Evolutionary conservation across 2,113 vertebrate genomes (phyloP).

Genomic region (Sarotherodon lohbergeri): DNA sequence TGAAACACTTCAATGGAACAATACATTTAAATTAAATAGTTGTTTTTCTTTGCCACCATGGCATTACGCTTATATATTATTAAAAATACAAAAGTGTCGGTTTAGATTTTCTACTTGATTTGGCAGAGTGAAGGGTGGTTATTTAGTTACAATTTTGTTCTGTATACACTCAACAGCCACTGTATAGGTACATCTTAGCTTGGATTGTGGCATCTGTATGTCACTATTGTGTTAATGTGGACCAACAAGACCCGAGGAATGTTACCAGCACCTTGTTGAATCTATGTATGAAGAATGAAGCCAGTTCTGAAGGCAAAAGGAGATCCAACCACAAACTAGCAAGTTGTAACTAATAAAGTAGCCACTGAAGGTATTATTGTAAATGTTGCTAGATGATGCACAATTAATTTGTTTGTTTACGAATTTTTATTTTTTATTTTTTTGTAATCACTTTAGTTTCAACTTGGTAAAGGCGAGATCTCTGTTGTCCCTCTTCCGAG

Average conservation of each 20-base stretch:
- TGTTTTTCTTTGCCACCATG: background rate
- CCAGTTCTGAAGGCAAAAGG: background rate
- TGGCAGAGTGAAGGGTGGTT: background rate
- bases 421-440: background rate
- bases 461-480: background rate
- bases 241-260: background rate
- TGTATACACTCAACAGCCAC: background rate
- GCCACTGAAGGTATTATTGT: background rate
- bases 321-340: background rate
- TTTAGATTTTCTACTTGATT: background rate
- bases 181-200: background rate
- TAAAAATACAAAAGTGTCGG: background rate
- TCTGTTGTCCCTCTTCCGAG: background rate
- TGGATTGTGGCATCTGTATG: background rate
- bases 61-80: background rate
- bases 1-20: background rate
- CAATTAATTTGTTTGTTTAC: accelerated
- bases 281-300: background rate
- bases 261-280: background rate
- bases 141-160: background rate
- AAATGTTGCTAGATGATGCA: background rate
- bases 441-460: background rate
- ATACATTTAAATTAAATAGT: background rate
- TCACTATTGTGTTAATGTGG: background rate
- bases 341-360: background rate